Evolutionary conservation across 92 coral and sea anemone species (phyloP).

Genomic region (Epizoanthus ramosus): DNA sequence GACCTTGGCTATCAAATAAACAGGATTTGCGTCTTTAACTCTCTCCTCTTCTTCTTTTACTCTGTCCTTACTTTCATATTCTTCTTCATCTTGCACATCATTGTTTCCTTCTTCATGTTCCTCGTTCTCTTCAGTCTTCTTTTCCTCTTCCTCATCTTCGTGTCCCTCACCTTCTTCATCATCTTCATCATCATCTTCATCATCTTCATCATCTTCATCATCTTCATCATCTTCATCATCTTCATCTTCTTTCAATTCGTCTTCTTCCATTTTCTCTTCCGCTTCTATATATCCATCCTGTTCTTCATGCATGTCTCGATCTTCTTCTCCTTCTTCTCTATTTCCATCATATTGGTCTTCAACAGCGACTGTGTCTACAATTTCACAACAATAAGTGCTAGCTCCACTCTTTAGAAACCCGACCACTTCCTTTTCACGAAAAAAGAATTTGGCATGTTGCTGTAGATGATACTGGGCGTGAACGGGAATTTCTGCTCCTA

Average conservation of each 20-base stretch:
- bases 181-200: neutral
- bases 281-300: neutral
- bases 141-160: neutral
- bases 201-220: neutral
- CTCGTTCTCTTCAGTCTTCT: neutral
- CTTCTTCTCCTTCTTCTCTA: too few relatives aligned
- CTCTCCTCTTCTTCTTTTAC: conserved; percentile 31
- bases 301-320: conserved; percentile 51
- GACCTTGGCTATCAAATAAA: conserved; percentile 37
- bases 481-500: conserved; percentile 40
- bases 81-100: neutral
- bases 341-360: neutral
- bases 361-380: neutral
- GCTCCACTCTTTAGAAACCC: neutral
- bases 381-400: neutral
- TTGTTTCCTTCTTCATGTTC: neutral
- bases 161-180: neutral
- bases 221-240: conserved; percentile 23
- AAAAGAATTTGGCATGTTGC: conserved; percentile 34
- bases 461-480: conserved; percentile 31
- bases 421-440: conserved; percentile 41
- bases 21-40: conserved; percentile 5
- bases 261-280: neutral
- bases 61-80: neutral
- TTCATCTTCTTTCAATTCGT: neutral